Evolutionary conservation across 1,140 invertebrate genomes (phyloP).

Genomic region (Daktulosphaira vitifoliae): DNA sequence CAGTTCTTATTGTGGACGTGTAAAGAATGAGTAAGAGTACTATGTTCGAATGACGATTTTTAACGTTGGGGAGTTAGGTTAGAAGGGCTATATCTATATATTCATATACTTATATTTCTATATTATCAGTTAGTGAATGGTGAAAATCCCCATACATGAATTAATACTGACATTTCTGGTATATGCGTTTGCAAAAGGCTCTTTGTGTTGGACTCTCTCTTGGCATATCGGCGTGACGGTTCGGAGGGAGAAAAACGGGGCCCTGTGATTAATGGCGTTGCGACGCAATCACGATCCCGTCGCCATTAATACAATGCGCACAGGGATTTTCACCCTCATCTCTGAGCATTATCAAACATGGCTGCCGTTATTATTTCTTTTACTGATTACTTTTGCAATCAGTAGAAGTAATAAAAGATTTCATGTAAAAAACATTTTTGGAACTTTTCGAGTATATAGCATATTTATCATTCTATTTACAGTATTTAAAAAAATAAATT

Average conservation of each 20-base stretch:
- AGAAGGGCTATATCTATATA: neutral
- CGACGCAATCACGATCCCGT: slow-evolving; percentile 32
- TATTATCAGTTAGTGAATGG: slow-evolving; percentile 6
- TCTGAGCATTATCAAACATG: slow-evolving; percentile 4
- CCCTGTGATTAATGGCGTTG: slow-evolving; percentile 29
- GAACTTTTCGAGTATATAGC: too few species aligned
- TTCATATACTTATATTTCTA: neutral
- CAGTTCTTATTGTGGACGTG: slow-evolving; percentile 1
- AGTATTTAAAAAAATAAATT: too few species aligned
- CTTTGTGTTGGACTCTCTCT: neutral
- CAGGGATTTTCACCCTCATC: slow-evolving; percentile 31
- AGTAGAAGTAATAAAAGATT: too few species aligned
- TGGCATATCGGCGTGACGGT: too few species aligned
- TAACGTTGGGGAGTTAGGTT: neutral
- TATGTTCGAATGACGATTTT: slow-evolving; percentile 3
- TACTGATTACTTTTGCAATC: too few species aligned
- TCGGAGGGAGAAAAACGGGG: too few species aligned
- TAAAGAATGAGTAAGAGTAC: neutral
- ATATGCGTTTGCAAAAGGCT: neutral
- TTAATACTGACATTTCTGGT: neutral
- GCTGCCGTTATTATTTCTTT: too few species aligned
- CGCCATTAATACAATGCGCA: slow-evolving; percentile 28
- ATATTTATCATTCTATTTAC: too few species aligned
- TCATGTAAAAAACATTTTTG: too few species aligned
- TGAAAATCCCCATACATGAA: neutral